Base-by-base conservation (phyloP, 2,113 vertebrate genomes). In the Leucosticte australis region DNA sequence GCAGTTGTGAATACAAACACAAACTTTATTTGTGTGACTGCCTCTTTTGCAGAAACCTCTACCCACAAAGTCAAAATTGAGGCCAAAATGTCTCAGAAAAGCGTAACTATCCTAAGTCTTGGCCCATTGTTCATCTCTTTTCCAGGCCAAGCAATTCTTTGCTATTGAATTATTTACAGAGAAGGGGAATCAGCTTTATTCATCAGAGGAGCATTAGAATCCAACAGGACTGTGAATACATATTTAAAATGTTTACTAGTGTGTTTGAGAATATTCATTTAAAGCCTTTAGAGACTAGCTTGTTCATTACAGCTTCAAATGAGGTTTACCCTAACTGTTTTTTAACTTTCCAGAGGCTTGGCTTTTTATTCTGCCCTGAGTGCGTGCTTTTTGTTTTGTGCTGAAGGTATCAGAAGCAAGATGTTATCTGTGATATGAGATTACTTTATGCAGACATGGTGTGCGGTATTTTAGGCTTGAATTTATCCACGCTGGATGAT, bases 161-260 rank as follows among this genome's bases (percentile, higher is more conserved):
- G 23, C 57, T 87, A 27, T 52, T 92, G 35, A 93, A 91, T 95
- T 91, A 92, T 92, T 94, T 94, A 93, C 69, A 44, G 81, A 76
- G 46, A 62, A 75, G 31, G 16, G 82, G 39, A 90, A 83, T 89
- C 8, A 11, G 55, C 63, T 92, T 93, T 87, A 96, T 83, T 92
- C 65, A 92, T 88, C 60, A 87, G 79, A 92, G 77, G 56, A 94
- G 62, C 80, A 84, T 89, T 96, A 93, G 76, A 94, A 86, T 82
- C 65, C 69, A 95, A 87, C 69, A 92, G 77, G 69, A 89, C 85
- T 92, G 86, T 84, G 88, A 96, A 95, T 96, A 76, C 56, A 87
- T 92, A 90, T 96, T 95, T 95, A 92, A 96, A 96, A 78, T 79
- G 85, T 91, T 95, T 97, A 93, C 49, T 31, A 44, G 30, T 74